Evolutionary conservation across 2,113 vertebrate genomes (phyloP).

Genomic region (Chascanopsetta lugubris): DNA sequence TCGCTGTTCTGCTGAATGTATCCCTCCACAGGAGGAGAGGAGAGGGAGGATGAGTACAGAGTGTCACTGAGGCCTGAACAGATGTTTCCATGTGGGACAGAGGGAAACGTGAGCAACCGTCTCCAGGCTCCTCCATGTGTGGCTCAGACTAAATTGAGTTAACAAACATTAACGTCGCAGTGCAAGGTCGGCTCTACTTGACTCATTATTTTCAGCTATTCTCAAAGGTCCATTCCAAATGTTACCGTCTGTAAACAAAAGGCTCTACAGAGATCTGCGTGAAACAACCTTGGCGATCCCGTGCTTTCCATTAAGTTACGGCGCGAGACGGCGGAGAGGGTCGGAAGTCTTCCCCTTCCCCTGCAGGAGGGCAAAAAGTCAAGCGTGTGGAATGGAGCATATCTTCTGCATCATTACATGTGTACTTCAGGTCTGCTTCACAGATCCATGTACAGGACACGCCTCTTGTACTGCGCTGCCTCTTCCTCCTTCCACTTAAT

Average conservation of each 20-base stretch:
- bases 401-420: conserved; percentile 64
- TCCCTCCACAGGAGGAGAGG: not conserved
- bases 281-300: conserved; percentile 26
- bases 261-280: conserved; percentile 8
- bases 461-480: conserved; percentile 37
- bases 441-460: conserved; percentile 53
- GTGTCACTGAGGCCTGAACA: conserved; percentile 60
- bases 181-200: conserved; percentile 31
- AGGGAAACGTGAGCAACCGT: conserved; percentile 59
- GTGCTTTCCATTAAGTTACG: conserved; percentile 11
- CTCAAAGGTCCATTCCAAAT: conserved; percentile 29
- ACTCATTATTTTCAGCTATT: conserved; percentile 41
- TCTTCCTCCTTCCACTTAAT: conserved; percentile 34
- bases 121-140: conserved; percentile 48
- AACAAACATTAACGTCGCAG: conserved; percentile 60
- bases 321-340: conserved; percentile 5
- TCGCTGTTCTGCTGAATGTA: too few relatives aligned
- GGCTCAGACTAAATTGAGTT: conserved; percentile 64
- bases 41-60: conserved; percentile 49
- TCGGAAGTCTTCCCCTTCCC: not conserved
- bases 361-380: conserved; percentile 38
- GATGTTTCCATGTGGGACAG: conserved; percentile 71
- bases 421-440: conserved; percentile 58
- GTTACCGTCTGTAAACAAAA: conserved; percentile 20
- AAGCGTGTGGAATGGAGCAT: conserved; percentile 47